These are phyloP conservation scores for Riparia riparia DNA, from an alignment of 2,113 vertebrate genomes.

Conservation along the genomic window DNA sequence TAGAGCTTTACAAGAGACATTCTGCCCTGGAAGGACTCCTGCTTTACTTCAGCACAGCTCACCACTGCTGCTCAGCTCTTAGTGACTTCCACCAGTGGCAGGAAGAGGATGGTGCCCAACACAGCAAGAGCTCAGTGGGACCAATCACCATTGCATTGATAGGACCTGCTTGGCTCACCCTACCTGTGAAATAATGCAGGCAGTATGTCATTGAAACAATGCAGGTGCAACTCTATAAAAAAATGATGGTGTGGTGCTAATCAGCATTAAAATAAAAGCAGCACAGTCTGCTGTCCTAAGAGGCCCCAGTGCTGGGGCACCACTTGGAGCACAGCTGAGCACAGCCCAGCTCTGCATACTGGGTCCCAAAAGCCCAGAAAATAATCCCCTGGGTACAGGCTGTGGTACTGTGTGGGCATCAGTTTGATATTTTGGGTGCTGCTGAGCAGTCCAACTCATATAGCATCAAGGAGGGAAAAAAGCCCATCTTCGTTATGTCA, in stretches of 20 bases:
- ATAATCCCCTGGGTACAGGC: fast-evolving
- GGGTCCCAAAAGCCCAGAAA: not conserved
- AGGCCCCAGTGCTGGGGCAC: not conserved
- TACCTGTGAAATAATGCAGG: not conserved
- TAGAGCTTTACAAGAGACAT: not conserved
- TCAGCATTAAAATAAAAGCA: not conserved
- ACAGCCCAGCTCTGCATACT: not conserved
- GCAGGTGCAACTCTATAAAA: not conserved
- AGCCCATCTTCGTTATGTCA: not conserved
- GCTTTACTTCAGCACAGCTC: not conserved
- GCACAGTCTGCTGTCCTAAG: not conserved
- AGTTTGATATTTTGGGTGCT: not conserved
- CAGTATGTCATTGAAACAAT: fast-evolving
- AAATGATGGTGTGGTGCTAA: not conserved
- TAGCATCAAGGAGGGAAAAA: not conserved
- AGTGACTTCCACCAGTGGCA: fast-evolving
- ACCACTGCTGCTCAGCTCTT: not conserved
- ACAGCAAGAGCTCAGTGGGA: not conserved
- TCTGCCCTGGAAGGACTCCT: not conserved
- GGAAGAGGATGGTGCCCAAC: not conserved
- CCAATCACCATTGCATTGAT: fast-evolving
- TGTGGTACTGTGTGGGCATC: not conserved
- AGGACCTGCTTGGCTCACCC: not conserved
- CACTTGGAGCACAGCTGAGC: not conserved
- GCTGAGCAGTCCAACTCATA: not conserved